Percentiles rank a stretch among this genome's conserved stretches.
Conservation (phyloP, 1,140 invertebrate species). For the Drosophila subobscura region DNA sequence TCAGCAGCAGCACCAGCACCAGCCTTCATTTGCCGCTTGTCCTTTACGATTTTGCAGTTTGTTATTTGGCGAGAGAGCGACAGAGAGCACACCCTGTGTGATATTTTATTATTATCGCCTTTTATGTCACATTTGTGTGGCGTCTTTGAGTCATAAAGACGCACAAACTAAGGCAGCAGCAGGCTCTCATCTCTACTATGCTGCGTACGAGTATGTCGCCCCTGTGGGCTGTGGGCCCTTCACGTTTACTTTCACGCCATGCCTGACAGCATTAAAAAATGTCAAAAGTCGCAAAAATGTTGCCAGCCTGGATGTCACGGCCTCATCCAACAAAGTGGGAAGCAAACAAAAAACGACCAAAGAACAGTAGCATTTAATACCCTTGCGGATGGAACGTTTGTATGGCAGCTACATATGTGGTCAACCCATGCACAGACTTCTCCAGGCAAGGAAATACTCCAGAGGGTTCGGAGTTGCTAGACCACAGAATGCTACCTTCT, state of each 20-base stretch:
- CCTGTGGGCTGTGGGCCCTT: constrained; percentile 42
- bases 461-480: background rate
- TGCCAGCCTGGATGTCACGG: constrained; percentile 50
- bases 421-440: too few relatives aligned
- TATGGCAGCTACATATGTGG: too few relatives aligned
- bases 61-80: constrained; percentile 56
- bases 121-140: constrained; percentile 82
- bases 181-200: constrained; percentile 9
- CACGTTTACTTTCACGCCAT: constrained; percentile 75
- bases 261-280: constrained; percentile 79
- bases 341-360: constrained; percentile 23
- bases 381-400: too few relatives aligned
- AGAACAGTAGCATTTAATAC: too few relatives aligned
- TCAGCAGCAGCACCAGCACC: constrained; percentile 35
- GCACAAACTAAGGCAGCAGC: constrained; percentile 73
- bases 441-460: constrained; percentile 25
- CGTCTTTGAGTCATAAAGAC: constrained; percentile 79
- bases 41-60: constrained; percentile 81
- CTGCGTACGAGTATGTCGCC: constrained; percentile 4
- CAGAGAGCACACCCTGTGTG: constrained; percentile 35
- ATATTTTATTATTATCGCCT: constrained; percentile 82
- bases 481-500: too few relatives aligned
- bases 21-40: constrained; percentile 44
- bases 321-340: constrained; percentile 16
- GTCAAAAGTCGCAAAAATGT: constrained; percentile 81